A percentile compares a stretch with the other conserved stretches of the same genome.
Conservation (phyloP, 2,888 invertebrate genomes). For the Sinopyrophorus schimmeli region DNA sequence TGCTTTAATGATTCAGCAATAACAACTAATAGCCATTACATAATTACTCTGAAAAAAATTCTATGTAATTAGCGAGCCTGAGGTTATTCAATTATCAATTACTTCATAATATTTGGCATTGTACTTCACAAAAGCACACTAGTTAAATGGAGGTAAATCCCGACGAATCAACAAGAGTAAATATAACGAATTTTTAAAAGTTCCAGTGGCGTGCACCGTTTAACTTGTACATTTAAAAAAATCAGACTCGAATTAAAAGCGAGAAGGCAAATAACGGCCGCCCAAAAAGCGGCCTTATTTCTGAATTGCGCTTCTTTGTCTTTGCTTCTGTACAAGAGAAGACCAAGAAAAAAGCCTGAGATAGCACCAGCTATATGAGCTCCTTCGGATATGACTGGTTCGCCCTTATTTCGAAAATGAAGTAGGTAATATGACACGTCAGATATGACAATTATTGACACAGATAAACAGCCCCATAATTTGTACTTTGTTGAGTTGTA, state of each 20-base stretch:
- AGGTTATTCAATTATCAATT: slow-evolving; percentile 6
- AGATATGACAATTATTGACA: slow-evolving; percentile 66
- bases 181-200: slow-evolving; percentile 36
- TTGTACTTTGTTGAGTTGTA: slow-evolving; percentile 54
- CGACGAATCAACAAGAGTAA: slow-evolving; percentile 40
- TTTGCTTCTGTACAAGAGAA: slow-evolving; percentile 60
- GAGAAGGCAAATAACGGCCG: slow-evolving; percentile 36
- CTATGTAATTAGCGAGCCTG: slow-evolving; percentile 4
- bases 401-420: slow-evolving; percentile 54
- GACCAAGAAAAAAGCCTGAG: slow-evolving; percentile 66
- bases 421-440: slow-evolving; percentile 64
- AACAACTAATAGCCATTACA: not conserved
- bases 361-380: slow-evolving; percentile 73
- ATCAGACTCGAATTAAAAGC: slow-evolving; percentile 36
- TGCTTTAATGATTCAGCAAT: not conserved
- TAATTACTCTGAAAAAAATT: not conserved
- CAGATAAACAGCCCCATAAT: slow-evolving; percentile 61
- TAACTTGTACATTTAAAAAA: slow-evolving; percentile 40
- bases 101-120: slow-evolving; percentile 1
- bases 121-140: slow-evolving; percentile 11
- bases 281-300: slow-evolving; percentile 36
- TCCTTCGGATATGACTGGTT: slow-evolving; percentile 67
- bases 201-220: slow-evolving; percentile 41
- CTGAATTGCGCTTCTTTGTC: slow-evolving; percentile 37
- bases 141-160: not conserved